phyloP scores from a whole-genome alignment of 2,888 invertebrate genomes.

The Mamestra brassicae region DNA sequence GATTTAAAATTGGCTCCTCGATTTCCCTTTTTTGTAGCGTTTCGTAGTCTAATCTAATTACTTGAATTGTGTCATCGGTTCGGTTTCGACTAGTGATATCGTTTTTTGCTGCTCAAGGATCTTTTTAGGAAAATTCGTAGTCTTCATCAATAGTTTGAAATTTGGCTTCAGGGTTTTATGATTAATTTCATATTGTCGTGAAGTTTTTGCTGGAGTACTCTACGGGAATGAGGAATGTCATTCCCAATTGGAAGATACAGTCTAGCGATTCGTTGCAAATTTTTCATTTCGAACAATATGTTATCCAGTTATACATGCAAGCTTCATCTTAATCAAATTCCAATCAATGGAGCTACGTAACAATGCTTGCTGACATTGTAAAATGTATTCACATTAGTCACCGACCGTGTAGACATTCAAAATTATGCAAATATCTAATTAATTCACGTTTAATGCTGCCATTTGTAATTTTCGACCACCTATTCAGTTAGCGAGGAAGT shows the following conservation, averaged over 20 bases:
- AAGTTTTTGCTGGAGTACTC: not conserved
- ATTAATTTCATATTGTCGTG: not conserved
- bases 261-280: not conserved
- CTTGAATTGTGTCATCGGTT: conserved; percentile 32
- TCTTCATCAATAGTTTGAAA: not conserved
- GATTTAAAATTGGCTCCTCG: conserved; percentile 36
- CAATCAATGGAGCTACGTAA: conserved; percentile 22
- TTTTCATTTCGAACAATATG: not conserved
- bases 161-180: not conserved
- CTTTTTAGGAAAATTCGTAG: not conserved
- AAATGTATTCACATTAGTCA: conserved; percentile 44
- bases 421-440: conserved; percentile 65
- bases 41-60: conserved; percentile 49
- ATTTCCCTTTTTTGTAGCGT: conserved; percentile 33
- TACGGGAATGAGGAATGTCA: not conserved
- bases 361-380: conserved; percentile 35
- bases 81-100: conserved; percentile 29
- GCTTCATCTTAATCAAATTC: not conserved
- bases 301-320: conserved; percentile 6
- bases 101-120: conserved; percentile 11
- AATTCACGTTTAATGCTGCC: conserved; percentile 54
- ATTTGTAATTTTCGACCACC: conserved; percentile 56
- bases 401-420: conserved; percentile 43
- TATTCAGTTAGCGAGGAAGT: conserved; percentile 57
- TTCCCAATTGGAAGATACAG: not conserved